Evolutionary conservation across 2,113 vertebrate genomes (phyloP).

Genomic region (Ibidorhyncha struthersii): DNA sequence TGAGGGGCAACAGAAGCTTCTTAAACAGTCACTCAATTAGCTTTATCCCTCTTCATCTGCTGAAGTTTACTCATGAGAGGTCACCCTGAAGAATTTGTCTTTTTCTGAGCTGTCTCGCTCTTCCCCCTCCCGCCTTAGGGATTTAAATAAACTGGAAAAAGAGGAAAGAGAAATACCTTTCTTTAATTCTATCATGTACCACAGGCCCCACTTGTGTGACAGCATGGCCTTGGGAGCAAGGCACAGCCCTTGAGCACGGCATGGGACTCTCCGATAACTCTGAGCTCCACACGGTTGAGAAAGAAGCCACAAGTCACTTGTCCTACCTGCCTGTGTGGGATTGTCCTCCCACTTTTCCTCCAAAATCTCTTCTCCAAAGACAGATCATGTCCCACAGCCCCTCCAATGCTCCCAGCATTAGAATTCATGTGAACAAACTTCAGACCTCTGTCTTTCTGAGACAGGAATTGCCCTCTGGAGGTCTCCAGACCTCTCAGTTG

Average conservation of each 20-base stretch:
- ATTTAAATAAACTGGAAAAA: not conserved
- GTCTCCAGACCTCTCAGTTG: not conserved
- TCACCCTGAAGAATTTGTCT: not conserved
- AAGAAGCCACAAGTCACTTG: not conserved
- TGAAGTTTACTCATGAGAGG: not conserved
- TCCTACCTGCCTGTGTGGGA: not conserved
- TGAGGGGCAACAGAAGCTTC: not conserved
- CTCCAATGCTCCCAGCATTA: not conserved
- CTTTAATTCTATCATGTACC: not conserved
- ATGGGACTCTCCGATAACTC: not conserved
- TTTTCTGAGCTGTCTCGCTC: not conserved
- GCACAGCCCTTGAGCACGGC: not conserved
- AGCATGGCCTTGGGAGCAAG: no score
- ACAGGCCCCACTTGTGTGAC: not conserved
- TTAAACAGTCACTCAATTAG: not conserved
- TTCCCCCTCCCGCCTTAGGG: fast-evolving
- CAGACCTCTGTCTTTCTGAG: no score
- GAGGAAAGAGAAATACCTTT: not conserved
- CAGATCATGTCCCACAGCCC: not conserved
- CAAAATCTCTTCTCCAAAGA: not conserved
- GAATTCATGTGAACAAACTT: not conserved
- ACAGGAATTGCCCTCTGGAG: not conserved
- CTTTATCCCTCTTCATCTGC: not conserved
- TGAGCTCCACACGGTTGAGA: not conserved
- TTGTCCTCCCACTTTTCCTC: not conserved